Conservation (phyloP, 37 sponge, comb jelly and placozoan species). For the Geodia barretti region DNA sequence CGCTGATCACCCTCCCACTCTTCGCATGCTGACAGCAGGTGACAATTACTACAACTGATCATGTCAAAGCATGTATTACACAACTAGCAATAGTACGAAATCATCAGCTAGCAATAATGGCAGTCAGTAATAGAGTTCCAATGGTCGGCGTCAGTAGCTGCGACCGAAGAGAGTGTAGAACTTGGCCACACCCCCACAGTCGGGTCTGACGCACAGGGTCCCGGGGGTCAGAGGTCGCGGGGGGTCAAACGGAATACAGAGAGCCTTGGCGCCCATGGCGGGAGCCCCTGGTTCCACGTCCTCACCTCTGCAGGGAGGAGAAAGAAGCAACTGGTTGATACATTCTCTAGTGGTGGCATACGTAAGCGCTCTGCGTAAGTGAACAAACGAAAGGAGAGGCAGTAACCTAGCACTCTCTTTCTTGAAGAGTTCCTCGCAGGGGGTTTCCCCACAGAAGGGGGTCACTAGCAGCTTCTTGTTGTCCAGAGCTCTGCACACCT, state of each 20-base stretch:
- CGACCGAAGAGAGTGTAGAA: constrained; percentile 96
- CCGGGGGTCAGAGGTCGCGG: constrained; percentile 48
- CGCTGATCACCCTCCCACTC: too few species aligned
- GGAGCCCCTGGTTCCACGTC: constrained; percentile 84
- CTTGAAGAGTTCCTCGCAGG: constrained; percentile 94
- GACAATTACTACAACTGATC: too few species aligned
- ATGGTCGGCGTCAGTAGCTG: constrained; percentile 75
- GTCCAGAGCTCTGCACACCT: constrained; percentile 76
- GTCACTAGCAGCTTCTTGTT: constrained; percentile 88
- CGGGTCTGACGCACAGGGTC: constrained; percentile 70
- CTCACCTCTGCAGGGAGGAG: constrained; percentile 45
- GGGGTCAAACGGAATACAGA: constrained; percentile 95
- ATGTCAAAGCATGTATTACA: too few species aligned
- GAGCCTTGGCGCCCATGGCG: constrained; percentile 97
- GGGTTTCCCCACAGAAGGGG: constrained; percentile 88
- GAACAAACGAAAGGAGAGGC: not conserved
- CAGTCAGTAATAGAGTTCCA: not conserved
- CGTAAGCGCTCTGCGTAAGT: too few species aligned
- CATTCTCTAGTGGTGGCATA: too few species aligned
- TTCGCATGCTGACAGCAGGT: too few species aligned
- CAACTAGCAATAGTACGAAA: too few species aligned
- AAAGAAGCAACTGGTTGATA: not conserved
- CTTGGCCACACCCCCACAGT: constrained; percentile 69
- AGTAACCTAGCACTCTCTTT: constrained; percentile 82
- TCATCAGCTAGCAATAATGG: too few species aligned